phyloP scores from a whole-genome alignment of 2,888 invertebrate genomes.

The Ennomos erosarius region DNA sequence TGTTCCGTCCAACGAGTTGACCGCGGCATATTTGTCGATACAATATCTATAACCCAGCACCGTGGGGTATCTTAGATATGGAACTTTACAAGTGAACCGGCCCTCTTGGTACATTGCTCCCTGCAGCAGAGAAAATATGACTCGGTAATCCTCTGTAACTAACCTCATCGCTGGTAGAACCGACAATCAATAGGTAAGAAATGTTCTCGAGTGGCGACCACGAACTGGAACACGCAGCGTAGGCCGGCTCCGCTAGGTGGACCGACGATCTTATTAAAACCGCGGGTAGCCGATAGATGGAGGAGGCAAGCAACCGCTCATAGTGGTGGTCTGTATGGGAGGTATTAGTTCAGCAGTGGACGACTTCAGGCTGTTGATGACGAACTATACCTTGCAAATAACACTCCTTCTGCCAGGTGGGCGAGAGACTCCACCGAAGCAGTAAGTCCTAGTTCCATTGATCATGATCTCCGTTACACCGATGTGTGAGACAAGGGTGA shows the following conservation, averaged over 20 bases:
- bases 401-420: slow-evolving; percentile 76
- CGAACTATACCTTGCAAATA: slow-evolving; percentile 68
- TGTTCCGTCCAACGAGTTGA: slow-evolving; percentile 70
- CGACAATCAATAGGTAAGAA: too few species aligned
- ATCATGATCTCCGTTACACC: slow-evolving; percentile 81
- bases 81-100: slow-evolving; percentile 71
- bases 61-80: slow-evolving; percentile 71
- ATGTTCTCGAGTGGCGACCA: too few species aligned
- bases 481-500: slow-evolving; percentile 77
- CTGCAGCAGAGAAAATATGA: slow-evolving; percentile 47
- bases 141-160: too few species aligned
- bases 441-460: slow-evolving; percentile 75
- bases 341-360: too few species aligned
- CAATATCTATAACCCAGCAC: slow-evolving; percentile 72
- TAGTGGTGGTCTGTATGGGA: too few species aligned
- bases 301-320: too few species aligned
- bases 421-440: slow-evolving; percentile 76
- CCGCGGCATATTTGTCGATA: slow-evolving; percentile 73
- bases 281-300: too few species aligned
- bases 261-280: too few species aligned
- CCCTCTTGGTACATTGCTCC: slow-evolving; percentile 81
- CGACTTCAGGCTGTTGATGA: too few species aligned
- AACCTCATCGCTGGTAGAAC: too few species aligned
- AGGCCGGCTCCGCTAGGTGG: too few species aligned
- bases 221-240: too few species aligned